Evolutionary conservation across 2,888 invertebrate species (phyloP).

Genomic region (Drosophila crucigera): DNA sequence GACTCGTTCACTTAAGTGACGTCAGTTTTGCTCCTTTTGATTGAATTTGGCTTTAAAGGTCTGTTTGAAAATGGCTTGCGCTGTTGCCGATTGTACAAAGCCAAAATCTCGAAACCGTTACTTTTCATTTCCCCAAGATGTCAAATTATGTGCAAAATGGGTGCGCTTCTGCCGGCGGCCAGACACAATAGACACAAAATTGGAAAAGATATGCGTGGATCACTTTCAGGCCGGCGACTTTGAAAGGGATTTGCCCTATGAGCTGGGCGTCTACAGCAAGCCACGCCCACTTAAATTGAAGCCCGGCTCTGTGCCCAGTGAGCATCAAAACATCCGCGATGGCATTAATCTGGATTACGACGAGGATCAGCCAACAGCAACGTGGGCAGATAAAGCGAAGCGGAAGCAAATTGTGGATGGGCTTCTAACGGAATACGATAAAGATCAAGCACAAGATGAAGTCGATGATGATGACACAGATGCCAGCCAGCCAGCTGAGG

Average conservation of each 20-base stretch:
- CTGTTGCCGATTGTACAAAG: constrained; percentile 20
- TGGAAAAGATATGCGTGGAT: constrained; percentile 27
- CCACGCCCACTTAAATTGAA: constrained; percentile 29
- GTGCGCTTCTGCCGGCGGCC: constrained; percentile 20
- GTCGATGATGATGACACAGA: neutral
- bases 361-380: neutral
- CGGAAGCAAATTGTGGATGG: constrained; percentile 26
- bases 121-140: constrained; percentile 35
- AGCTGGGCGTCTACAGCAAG: constrained; percentile 24
- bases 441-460: neutral
- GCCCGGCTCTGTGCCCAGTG: constrained; percentile 16
- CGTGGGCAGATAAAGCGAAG: neutral
- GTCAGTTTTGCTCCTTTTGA: constrained; percentile 31
- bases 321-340: neutral
- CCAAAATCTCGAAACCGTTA: constrained; percentile 5
- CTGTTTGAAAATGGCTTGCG: constrained; percentile 33
- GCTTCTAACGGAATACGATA: constrained; percentile 9
- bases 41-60: constrained; percentile 1
- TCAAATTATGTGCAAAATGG: constrained; percentile 5
- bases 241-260: constrained; percentile 27
- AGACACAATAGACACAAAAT: constrained; percentile 3
- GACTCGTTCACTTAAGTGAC: constrained; percentile 21
- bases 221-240: constrained; percentile 31
- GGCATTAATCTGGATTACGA: neutral
- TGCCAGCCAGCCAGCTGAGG: constrained; percentile 6